Conservation (phyloP, 2,113 vertebrate genomes). For the Gasterosteus aculeatus region DNA sequence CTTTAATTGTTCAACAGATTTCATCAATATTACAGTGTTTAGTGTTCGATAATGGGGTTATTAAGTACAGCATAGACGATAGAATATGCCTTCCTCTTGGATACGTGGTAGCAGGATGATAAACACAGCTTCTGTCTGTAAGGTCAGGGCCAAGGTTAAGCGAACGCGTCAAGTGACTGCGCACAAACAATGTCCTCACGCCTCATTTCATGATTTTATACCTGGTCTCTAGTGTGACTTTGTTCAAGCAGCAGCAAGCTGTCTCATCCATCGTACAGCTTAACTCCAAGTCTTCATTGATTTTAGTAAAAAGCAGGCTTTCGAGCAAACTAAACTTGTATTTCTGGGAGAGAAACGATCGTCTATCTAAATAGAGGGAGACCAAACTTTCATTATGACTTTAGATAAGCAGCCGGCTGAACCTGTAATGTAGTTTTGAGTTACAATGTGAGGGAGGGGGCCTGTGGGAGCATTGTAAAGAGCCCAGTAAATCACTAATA, state of each 20-base stretch:
- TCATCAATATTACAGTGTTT: not conserved
- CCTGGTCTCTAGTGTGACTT: not conserved
- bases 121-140: not conserved
- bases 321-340: conserved; percentile 41
- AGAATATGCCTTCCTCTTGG: not conserved
- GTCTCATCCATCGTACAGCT: conserved; percentile 20
- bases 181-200: not conserved
- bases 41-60: not conserved
- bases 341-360: conserved; percentile 51
- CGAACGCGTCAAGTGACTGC: not conserved
- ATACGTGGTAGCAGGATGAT: not conserved
- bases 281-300: conserved; percentile 22
- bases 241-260: not conserved
- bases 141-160: not conserved
- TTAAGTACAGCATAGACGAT: not conserved
- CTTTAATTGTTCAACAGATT: not conserved
- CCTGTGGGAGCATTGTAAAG: conserved; percentile 66
- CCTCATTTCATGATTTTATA: not conserved
- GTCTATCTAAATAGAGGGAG: conserved; percentile 51
- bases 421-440: conserved; percentile 69
- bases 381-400: conserved; percentile 63
- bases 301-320: conserved; percentile 12
- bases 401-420: conserved; percentile 63
- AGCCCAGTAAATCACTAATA: conserved; percentile 76
- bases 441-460: conserved; percentile 56